These are phyloP conservation scores for Heteropelma amictum DNA, from an alignment of 2,888 invertebrate genomes.

Conservation along the genomic window DNA sequence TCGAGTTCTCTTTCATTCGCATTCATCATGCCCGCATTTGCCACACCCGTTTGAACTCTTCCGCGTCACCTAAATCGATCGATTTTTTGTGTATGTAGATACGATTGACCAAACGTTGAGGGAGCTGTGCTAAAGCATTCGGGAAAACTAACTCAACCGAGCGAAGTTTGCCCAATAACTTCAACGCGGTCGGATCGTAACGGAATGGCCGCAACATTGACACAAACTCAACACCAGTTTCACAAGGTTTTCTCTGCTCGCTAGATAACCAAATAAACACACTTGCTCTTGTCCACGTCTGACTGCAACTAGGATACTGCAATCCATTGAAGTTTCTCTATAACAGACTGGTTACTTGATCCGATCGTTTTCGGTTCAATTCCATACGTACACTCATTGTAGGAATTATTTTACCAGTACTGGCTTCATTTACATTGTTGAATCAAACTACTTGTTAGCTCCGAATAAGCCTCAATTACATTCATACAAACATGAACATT, in stretches of 20 bases:
- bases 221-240: conserved; percentile 20
- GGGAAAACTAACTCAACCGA: conserved; percentile 43
- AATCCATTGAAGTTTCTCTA: conserved; percentile 22
- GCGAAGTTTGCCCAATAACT: conserved; percentile 50
- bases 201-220: conserved; percentile 41
- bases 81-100: conserved; percentile 16
- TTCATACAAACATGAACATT: no score
- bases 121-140: conserved; percentile 17
- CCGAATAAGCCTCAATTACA: no score
- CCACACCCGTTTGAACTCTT: neutral
- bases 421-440: no score
- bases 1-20: conserved; percentile 13
- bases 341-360: neutral
- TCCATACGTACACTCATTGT: neutral
- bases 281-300: neutral
- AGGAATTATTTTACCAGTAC: neutral
- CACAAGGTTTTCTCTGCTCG: neutral
- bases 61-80: conserved; percentile 23
- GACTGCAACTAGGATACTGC: neutral
- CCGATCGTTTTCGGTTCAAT: neutral
- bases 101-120: conserved; percentile 24
- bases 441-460: no score
- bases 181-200: conserved; percentile 24
- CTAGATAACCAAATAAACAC: conserved; percentile 25
- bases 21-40: neutral